Conservation (phyloP, 1,140 invertebrate genomes). For the Ips typographus region DNA sequence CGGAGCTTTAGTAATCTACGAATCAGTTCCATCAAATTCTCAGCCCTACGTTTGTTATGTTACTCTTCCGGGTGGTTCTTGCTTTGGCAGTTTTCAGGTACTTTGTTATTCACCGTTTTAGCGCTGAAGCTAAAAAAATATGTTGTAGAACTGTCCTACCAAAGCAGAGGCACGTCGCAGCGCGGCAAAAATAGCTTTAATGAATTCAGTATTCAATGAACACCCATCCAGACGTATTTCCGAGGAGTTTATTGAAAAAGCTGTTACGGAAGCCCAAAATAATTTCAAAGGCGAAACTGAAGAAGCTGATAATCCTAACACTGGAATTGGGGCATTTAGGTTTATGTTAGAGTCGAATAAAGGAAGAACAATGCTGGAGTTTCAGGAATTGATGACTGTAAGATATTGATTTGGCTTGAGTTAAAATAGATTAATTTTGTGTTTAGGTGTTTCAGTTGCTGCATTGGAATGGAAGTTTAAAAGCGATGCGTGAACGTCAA, state of each 20-base stretch:
- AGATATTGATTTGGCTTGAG: not conserved
- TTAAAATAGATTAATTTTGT: not conserved
- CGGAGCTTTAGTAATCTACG: slow-evolving; percentile 91
- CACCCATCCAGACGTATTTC: slow-evolving; percentile 91
- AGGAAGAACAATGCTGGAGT: slow-evolving; percentile 92
- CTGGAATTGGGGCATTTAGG: slow-evolving; percentile 89
- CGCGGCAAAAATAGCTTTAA: slow-evolving; percentile 92
- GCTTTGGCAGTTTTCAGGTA: slow-evolving; percentile 93
- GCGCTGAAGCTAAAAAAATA: slow-evolving; percentile 1
- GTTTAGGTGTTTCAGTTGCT: slow-evolving; percentile 78
- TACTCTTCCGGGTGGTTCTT: slow-evolving; percentile 90
- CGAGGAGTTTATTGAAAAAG: slow-evolving; percentile 92
- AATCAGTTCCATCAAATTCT: slow-evolving; percentile 85
- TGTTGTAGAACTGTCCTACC: slow-evolving; percentile 82
- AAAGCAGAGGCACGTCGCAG: slow-evolving; percentile 92
- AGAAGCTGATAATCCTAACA: slow-evolving; percentile 77
- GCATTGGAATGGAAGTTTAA: slow-evolving; percentile 94
- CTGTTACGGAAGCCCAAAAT: slow-evolving; percentile 82
- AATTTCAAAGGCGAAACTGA: slow-evolving; percentile 64
- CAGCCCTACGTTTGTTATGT: slow-evolving; percentile 95
- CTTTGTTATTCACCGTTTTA: not conserved
- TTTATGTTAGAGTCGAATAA: slow-evolving; percentile 94
- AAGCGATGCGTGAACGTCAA: slow-evolving; percentile 88
- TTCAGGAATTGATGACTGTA: slow-evolving; percentile 93
- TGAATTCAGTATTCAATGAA: slow-evolving; percentile 97